These are phyloP conservation scores for Oceanodroma tethys DNA, from an alignment of 2,113 vertebrate genomes.

Conservation along the genomic window DNA sequence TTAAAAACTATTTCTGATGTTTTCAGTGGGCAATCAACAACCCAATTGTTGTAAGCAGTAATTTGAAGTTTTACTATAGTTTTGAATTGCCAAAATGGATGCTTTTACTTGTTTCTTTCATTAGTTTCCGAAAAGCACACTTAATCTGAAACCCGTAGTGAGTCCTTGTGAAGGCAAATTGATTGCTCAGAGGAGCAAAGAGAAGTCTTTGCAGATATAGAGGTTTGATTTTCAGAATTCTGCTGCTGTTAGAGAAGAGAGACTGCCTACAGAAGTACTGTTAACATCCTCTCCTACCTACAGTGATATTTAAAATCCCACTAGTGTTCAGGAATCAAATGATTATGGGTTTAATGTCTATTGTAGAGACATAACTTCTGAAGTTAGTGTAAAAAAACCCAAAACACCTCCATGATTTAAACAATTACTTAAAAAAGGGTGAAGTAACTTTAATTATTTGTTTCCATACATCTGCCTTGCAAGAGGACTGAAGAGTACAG, in stretches of 20 bases:
- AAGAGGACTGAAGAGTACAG: background rate
- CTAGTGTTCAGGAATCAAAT: background rate
- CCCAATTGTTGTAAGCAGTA: background rate
- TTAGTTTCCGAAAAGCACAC: background rate
- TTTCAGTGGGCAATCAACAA: background rate
- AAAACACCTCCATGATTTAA: background rate
- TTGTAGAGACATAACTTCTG: background rate
- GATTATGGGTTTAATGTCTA: background rate
- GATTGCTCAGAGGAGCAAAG: background rate
- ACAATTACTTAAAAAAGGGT: background rate
- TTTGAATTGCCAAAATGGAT: background rate
- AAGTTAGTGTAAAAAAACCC: background rate
- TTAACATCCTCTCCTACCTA: background rate
- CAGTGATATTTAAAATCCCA: background rate
- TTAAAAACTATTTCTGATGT: background rate
- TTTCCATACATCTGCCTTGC: background rate
- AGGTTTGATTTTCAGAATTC: background rate
- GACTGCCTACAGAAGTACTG: background rate
- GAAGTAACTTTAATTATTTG: background rate
- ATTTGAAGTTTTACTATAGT: background rate
- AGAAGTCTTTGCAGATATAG: background rate
- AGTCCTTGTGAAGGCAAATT: background rate
- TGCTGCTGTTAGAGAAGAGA: background rate
- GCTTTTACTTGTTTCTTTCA: background rate
- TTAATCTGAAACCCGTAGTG: background rate